Evolutionary conservation across 2,888 invertebrate genomes (phyloP), one percentile per base, ranked within the genome.

Genomic region (Leptura quadrifasciata): DNA sequence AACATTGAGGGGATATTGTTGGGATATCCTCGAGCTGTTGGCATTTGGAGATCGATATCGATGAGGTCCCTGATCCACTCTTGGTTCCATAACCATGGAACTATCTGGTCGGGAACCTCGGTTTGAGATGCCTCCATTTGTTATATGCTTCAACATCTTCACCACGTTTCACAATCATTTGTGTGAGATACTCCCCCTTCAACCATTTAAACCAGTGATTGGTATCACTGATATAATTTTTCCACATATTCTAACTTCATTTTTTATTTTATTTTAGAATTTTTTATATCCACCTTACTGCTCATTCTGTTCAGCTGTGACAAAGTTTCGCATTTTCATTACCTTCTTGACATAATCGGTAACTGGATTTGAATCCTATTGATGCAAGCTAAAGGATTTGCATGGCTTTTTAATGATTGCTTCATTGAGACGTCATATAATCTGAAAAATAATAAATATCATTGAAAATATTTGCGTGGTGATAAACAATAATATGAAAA

Each of bases 131-230:
- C 90, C 89, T 89, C 91, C 90, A 85, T 88, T 87, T 83, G 90
- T 86, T 82, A 94, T 94, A 91, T 94, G 94, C 90, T 94, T 94
- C 92, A 94, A 92, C 94, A 94, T 94, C 74, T 80, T 83, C 78
- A 57, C 72, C 73, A 68, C 77, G 80, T 80, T 81, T 78, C 76
- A 80, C 80, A 79, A 77, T 78, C 83, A 84, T 84, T 82, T 82
- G 83, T 80, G 73, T 75, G 77, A 63, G 65, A 75, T 73, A 76
- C 74, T 73, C 72, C 76, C 72, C 72, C 73, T 64, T 76, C 74
- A 74, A 69, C 73, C 78, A 80, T 84, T 84, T 84, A 77, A 84
- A 82, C 74, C 84, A 84, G 80, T 85, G 84, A 83, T 83, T 81
- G 74, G 76, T 82, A 80, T 85, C 85, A 80, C 84, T 86, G 80